These are phyloP conservation scores for Maniola hyperantus DNA, from an alignment of 2,888 invertebrate species.

Conservation along the genomic window DNA sequence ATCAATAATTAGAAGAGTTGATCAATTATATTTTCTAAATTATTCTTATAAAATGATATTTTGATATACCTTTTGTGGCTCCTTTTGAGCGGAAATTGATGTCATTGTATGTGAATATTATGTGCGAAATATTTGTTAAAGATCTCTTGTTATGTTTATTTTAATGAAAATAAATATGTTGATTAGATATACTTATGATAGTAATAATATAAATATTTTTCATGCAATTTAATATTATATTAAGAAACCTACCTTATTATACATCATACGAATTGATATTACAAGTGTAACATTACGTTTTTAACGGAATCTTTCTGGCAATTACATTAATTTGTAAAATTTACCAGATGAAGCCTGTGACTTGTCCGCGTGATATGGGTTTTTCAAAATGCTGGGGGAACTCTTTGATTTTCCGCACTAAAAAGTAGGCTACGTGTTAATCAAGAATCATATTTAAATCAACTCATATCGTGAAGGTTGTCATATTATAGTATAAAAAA, in stretches of 20 bases:
- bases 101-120: constrained; percentile 17
- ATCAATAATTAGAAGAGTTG: neutral
- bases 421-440: no score
- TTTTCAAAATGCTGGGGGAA: no score
- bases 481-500: neutral
- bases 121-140: constrained; percentile 12
- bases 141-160: constrained; percentile 18
- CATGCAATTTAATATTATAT: constrained; percentile 1
- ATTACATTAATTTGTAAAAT: no score
- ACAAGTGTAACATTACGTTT: neutral
- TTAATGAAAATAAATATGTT: neutral
- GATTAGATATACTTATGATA: constrained; percentile 13
- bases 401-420: no score
- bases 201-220: neutral
- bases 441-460: neutral
- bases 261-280: neutral
- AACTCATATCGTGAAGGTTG: constrained; percentile 12
- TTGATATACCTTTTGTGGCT: constrained; percentile 37
- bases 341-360: no score
- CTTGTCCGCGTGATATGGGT: no score
- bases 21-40: constrained; percentile 22
- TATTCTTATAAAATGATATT: constrained; percentile 33
- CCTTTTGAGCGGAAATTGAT: constrained; percentile 18
- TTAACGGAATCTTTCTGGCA: no score
- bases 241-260: neutral